Base-by-base conservation (phyloP, 1,140 invertebrate species). In the Drosophila rufa region DNA sequence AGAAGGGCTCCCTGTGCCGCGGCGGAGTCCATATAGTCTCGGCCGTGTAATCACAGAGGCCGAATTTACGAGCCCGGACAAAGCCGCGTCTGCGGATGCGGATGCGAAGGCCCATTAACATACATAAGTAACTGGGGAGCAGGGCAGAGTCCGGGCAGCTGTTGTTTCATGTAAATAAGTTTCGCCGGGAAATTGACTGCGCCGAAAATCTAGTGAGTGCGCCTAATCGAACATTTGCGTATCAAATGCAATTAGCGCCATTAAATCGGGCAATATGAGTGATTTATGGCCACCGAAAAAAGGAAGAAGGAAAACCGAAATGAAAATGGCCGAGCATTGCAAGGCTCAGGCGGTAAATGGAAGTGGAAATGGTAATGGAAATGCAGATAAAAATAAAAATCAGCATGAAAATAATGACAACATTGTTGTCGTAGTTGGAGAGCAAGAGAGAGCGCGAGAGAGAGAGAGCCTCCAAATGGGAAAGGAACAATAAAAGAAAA, bases 351-450 rank as follows among this genome's bases (percentile, higher is more conserved):
- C 38, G 56, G 53, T 17, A 59, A 66, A 90, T 79, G 80, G 61
- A 75, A 81, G 77, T 84, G 85, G 80, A 90, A 89, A 89, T 80
- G 85, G 79, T 89, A 89, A 85, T 89, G 85, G 85, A 82, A 85
- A 82, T 77, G 86, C 82, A 91, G 82, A 90, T 90, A 90, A 90
- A 87, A 90, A 90, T 90, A 90, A 90, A 90, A 90, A 90, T 90
- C 85, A 90, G 79, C 85, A 90, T 90, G 82, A 82, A 80, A 90
- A 90, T 90, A 90, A 90, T 90, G 85, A 85, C 85, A 85, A 77
- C 79, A 69, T 71, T 70, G 74, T 77, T 81, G 62, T 75, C 67
- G 64, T 70, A 61, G 56, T 66, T 55, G 59, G 45, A 38, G 14
- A 51, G 67, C 30, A 7, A 30, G 45, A n/a, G n/a, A 36, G 17